Evolutionary conservation across 2,113 vertebrate species (phyloP), one percentile per base, ranked within the genome.

Genomic region (Megaceryle maxima): DNA sequence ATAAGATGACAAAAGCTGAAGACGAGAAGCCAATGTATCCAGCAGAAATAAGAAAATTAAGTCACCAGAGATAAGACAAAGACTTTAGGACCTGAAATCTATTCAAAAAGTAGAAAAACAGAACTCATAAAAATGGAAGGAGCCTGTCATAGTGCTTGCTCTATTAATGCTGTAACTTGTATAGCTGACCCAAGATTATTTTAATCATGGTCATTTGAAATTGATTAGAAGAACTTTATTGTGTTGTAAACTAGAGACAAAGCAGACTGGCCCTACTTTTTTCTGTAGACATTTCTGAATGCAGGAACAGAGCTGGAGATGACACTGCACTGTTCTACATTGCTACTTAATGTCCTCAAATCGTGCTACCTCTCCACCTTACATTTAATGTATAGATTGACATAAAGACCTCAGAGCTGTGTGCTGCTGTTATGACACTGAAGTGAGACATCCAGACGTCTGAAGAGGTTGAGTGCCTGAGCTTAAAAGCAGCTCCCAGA

Each of bases 381-480:
- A 55, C 9, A 43, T 63, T 63, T 75, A 50, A 68, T 0, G 3
- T 43, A 56, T 0, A 50, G 35, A 37, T 41, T 72, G 43, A 33
- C 7, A 50, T 55, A 26, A 67, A 69, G 44, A 56, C 10, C 21
- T 63, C 26, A 70, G 24, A 72, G 35, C 19, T 68, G 18, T 44
- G 14, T 28, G 29, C 29, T 83, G 25, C 15, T 85, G 7, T 56
- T 73, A 25, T 39, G 41, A 63, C 16, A 81, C 5, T 25, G n/a
- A 81, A 69, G 26, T 43, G 14, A 93, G 56, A 75, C 16, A 82
- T 31, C 4, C 62, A 57, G n/a, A n/a, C 5, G 41, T 20, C 10
- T 0, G 0, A 87, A 82, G 3, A 70, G 3, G 2, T 3, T 53
- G 25, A 91, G 10, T 50, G 9, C 6, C 20, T 46, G 57, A 69